phyloP scores from a whole-genome alignment of 2,113 vertebrate species.

The Choloepus hoffmanni region DNA sequence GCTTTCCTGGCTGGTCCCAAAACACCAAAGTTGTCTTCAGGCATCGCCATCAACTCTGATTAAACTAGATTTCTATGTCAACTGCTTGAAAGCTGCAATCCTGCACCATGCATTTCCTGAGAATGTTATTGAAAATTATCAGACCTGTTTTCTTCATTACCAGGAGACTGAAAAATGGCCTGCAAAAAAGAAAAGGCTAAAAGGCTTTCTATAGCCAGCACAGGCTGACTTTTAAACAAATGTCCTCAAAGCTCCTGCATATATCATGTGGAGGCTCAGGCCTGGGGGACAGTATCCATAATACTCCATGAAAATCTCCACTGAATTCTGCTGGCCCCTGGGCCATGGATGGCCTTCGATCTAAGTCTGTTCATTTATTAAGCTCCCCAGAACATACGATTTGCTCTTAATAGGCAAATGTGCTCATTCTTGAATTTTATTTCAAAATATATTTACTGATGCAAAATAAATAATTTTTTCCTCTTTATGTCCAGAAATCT shows the following conservation, averaged over 20 bases:
- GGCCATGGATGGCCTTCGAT: neutral
- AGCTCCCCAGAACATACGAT: neutral
- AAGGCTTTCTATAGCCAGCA: slow-evolving; percentile 27
- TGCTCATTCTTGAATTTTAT: slow-evolving; percentile 2
- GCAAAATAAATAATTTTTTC: neutral
- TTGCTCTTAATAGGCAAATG: neutral
- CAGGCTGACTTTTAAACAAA: slow-evolving; percentile 68
- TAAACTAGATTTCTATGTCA: slow-evolving; percentile 12
- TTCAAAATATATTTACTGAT: neutral
- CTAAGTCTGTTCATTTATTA: neutral
- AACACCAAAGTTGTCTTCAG: slow-evolving; percentile 36
- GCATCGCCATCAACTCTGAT: neutral
- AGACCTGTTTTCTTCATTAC: slow-evolving; percentile 71
- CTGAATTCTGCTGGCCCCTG: neutral
- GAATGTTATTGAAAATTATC: slow-evolving; percentile 47
- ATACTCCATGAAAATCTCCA: neutral
- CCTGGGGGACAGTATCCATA: neutral
- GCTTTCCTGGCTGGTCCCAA: neutral
- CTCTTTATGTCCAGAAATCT: neutral
- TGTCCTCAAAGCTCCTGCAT: slow-evolving; percentile 61
- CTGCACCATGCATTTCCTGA: slow-evolving; percentile 49
- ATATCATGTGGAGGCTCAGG: neutral
- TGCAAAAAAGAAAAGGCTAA: neutral
- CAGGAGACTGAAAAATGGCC: slow-evolving; percentile 66
- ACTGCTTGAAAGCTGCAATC: neutral